A percentile compares a stretch with the other conserved stretches of the same genome.
These are phyloP conservation scores for Calameuta filiformis DNA, from an alignment of 2,888 invertebrate species.

Conservation along the genomic window DNA sequence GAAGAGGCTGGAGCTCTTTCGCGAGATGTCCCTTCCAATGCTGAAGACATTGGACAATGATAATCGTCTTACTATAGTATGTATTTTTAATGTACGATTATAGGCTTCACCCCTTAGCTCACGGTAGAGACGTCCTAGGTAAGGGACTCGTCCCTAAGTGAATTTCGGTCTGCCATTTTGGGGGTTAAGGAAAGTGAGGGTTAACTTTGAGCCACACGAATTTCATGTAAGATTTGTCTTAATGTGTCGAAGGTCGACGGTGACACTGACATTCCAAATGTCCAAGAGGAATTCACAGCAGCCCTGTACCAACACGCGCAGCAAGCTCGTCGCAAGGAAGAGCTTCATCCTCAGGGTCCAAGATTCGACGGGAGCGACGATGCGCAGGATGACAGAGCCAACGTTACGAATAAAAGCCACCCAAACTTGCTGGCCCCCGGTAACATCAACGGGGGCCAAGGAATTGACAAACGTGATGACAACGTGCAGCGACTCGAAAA, in stretches of 20 bases:
- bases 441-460: conserved; percentile 56
- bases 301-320: conserved; percentile 77
- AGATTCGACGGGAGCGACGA: conserved; percentile 28
- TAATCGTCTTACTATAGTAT: conserved; percentile 85
- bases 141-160: too few species aligned
- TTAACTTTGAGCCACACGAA: background rate
- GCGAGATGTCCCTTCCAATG: conserved; percentile 90
- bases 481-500: conserved; percentile 37
- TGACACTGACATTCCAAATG: conserved; percentile 82
- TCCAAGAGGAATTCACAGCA: conserved; percentile 81
- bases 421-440: conserved; percentile 36
- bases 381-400: background rate
- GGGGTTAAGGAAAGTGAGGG: background rate
- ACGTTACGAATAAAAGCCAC: conserved; percentile 15
- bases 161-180: background rate
- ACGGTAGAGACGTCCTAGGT: too few species aligned
- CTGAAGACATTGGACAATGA: conserved; percentile 85
- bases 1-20: conserved; percentile 84
- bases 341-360: conserved; percentile 6
- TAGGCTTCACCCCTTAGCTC: background rate
- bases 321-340: conserved; percentile 56
- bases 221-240: background rate
- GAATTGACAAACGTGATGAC: conserved; percentile 49
- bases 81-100: conserved; percentile 53
- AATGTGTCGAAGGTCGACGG: conserved; percentile 77